These are phyloP conservation scores for Stenoptilia bipunctidactyla DNA, from an alignment of 2,888 invertebrate species.

Conservation along the genomic window DNA sequence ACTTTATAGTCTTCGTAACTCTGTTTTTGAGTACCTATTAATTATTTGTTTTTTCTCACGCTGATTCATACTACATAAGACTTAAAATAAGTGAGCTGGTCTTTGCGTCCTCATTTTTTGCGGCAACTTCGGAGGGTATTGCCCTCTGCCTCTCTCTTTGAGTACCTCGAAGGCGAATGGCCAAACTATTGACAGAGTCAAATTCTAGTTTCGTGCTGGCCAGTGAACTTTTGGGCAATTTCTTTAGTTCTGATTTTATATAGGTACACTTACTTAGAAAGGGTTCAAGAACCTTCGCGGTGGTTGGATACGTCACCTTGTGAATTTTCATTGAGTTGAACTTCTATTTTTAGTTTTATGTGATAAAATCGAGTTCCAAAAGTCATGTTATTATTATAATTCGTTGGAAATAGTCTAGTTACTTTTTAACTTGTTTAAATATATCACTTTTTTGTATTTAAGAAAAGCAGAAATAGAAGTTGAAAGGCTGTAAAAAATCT, in stretches of 20 bases:
- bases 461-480: too few species aligned
- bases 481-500: too few species aligned
- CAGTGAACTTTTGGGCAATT: constrained; percentile 16
- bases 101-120: constrained; percentile 66
- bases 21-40: constrained; percentile 8
- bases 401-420: too few species aligned
- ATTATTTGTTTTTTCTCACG: constrained; percentile 58
- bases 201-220: constrained; percentile 15
- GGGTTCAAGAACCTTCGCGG: not conserved
- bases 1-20: not conserved
- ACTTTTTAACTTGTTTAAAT: too few species aligned
- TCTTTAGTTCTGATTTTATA: not conserved
- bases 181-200: constrained; percentile 30
- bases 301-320: not conserved
- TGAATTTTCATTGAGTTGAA: too few species aligned
- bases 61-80: constrained; percentile 49
- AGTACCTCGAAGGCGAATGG: constrained; percentile 43
- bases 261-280: not conserved
- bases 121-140: constrained; percentile 65
- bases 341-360: too few species aligned
- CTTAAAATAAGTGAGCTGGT: constrained; percentile 61
- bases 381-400: too few species aligned
- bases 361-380: too few species aligned
- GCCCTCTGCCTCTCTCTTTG: constrained; percentile 48
- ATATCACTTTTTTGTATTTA: too few species aligned